phyloP scores from a whole-genome alignment of 1,140 invertebrate genomes.

The fruit fly (Drosophila melanogaster) region DNA sequence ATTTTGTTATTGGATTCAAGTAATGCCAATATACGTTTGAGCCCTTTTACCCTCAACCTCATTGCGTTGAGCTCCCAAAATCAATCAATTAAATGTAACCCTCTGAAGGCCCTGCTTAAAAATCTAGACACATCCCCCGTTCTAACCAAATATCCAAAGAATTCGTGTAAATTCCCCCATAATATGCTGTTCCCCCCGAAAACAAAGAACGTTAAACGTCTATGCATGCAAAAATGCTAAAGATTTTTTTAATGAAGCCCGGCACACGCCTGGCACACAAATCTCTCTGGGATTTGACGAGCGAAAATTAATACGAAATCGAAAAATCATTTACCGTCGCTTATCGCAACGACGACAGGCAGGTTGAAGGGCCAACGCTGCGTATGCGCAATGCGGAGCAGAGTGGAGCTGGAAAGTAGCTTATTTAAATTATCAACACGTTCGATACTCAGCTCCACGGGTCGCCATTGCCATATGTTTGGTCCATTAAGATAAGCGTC shows the following conservation, averaged over 20 bases:
- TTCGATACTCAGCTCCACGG: conserved; percentile 23
- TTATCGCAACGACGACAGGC: conserved; percentile 73
- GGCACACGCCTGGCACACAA: conserved; percentile 34
- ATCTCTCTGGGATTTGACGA: conserved; percentile 73
- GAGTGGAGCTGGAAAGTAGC: conserved; percentile 66
- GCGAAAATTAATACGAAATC: conserved; percentile 76
- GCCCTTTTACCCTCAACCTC: too few species aligned
- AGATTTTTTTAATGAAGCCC: conserved; percentile 73
- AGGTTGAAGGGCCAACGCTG: conserved; percentile 54
- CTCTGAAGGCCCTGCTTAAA: conserved; percentile 13
- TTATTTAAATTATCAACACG: conserved; percentile 84
- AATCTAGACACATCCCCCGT: conserved; percentile 35
- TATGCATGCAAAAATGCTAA: conserved; percentile 47
- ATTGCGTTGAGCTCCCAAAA: neutral
- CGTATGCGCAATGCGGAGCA: conserved; percentile 71
- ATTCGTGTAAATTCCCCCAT: conserved; percentile 44
- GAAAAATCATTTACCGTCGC: conserved; percentile 78
- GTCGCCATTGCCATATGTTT: conserved; percentile 69
- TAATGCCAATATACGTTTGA: neutral
- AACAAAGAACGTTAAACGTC: neutral
- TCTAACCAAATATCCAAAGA: conserved; percentile 24
- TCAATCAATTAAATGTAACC: conserved; percentile 27
- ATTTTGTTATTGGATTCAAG: too few species aligned
- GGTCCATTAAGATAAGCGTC: conserved; percentile 83
- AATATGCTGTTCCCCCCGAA: conserved; percentile 8